Evolutionary conservation across 2,797 vertebrate genomes (phyloP).

Genomic region (Myotis daubentonii): DNA sequence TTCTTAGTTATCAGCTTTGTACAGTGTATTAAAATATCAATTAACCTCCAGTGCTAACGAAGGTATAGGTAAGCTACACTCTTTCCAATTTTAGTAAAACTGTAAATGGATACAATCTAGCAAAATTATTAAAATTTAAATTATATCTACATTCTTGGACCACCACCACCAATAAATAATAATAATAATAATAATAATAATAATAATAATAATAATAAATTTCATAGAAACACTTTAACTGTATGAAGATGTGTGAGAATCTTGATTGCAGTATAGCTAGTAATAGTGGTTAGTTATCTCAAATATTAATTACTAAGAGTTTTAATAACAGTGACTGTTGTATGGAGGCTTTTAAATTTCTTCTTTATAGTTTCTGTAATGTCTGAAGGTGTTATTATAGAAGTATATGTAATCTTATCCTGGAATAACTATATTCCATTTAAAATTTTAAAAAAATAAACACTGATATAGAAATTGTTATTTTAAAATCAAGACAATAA

Average conservation of each 20-base stretch:
- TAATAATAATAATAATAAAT: not conserved
- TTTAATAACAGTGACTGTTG: not conserved
- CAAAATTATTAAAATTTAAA: slow-evolving; percentile 35
- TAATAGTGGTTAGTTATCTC: not conserved
- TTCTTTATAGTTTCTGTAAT: not conserved
- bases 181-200: not conserved
- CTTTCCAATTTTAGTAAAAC: not conserved
- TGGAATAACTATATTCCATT: not conserved
- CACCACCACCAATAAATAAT: not conserved
- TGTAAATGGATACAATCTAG: not conserved
- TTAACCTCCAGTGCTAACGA: not conserved
- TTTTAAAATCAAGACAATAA: not conserved
- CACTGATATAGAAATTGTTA: not conserved
- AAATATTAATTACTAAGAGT: not conserved
- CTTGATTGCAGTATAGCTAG: not conserved
- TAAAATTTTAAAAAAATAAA: not conserved
- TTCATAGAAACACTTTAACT: not conserved
- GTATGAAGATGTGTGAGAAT: not conserved
- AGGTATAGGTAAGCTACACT: not conserved
- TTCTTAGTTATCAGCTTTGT: not conserved
- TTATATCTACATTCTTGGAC: not conserved
- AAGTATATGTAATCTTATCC: not conserved
- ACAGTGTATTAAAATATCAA: not conserved
- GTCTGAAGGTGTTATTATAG: not conserved
- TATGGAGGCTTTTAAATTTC: not conserved